Evolutionary conservation across 2,888 invertebrate species (phyloP), one percentile per base, ranked within the genome.

Genomic region (Pogonocherus hispidulus): DNA sequence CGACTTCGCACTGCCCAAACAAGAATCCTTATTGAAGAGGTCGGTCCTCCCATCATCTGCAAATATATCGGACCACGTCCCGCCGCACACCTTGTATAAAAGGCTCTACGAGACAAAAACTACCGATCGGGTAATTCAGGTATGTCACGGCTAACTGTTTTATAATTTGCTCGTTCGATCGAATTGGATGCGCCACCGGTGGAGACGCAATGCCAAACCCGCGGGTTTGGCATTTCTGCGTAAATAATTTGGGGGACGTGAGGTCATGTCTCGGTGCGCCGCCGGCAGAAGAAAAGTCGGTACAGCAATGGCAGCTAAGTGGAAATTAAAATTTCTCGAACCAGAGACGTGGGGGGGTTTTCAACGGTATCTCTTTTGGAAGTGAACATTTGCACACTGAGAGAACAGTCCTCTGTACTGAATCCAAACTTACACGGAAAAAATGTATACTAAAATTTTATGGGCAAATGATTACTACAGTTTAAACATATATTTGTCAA

Each of bases 41-140:
- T 32, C 32, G 32, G 32, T 11, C 32, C 32, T n/a, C 32, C 32
- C 32, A 32, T 32, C 32, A 2, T 32, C 32, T 32, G 49, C 20
- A 9, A 49, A 20, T 22, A 49, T 49, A 20, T 3, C 18, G 49
- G 19, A 11, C 1, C 49, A 49, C 49, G 49, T 49, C 49, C 4
- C 20, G 20, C 49, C 20, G 49, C 20, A 49, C 49, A 46, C 18
- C 18, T 46, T 32, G 32, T 32, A 32, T 32, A 2, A 32, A 32
- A 11, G 32, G 8, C 2, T 65, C 47, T 44, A 57, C 56, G 27
- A 11, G 62, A 62, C 60, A 68, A 68, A 71, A 71, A 71, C 56
- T 32, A 23, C 44, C 41, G 19, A 49, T 37, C 69, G 63, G 66
- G 37, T 57, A 47, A 20, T 49, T 60, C 49, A 27, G 1, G 37